phyloP scores from a whole-genome alignment of 1,140 invertebrate species.

The Adelges cooleyi region DNA sequence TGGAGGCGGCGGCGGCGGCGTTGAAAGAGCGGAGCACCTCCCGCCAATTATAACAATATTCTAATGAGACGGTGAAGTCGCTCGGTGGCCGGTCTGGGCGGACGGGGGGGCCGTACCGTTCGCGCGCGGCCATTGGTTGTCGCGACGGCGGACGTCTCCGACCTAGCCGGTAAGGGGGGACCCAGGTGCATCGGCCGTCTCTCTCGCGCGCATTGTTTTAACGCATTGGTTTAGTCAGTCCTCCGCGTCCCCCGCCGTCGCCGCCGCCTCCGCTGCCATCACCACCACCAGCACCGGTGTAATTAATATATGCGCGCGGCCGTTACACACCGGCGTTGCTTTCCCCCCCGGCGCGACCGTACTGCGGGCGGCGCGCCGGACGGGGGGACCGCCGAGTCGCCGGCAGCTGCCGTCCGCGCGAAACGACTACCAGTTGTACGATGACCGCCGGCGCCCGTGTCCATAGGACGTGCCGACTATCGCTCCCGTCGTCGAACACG shows the following conservation, averaged over 20 bases:
- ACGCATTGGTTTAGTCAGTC: background rate
- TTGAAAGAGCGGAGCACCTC: too few relatives aligned
- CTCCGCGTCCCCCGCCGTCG: background rate
- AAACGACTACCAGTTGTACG: constrained; percentile 27
- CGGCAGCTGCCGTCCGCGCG: constrained; percentile 21
- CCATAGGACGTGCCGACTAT: constrained; percentile 26
- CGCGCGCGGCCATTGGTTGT: constrained; percentile 23
- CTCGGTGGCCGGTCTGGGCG: background rate
- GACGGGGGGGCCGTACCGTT: constrained; percentile 25
- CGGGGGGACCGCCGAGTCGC: constrained; percentile 18
- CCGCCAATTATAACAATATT: constrained; percentile 19
- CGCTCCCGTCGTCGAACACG: constrained; percentile 24
- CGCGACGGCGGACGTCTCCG: background rate
- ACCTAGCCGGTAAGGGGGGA: background rate
- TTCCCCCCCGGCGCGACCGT: background rate
- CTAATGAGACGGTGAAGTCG: constrained; percentile 24
- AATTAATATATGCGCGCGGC: constrained; percentile 28
- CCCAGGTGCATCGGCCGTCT: constrained; percentile 4
- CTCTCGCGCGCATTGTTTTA: background rate
- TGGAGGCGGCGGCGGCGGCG: too few relatives aligned
- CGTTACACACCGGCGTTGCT: background rate
- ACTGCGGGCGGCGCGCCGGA: background rate
- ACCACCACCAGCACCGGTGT: background rate
- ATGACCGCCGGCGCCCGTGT: constrained; percentile 24
- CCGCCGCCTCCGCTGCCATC: background rate